These are phyloP conservation scores for Myotis brandtii DNA, from an alignment of 2,113 vertebrate species.

Conservation along the genomic window DNA sequence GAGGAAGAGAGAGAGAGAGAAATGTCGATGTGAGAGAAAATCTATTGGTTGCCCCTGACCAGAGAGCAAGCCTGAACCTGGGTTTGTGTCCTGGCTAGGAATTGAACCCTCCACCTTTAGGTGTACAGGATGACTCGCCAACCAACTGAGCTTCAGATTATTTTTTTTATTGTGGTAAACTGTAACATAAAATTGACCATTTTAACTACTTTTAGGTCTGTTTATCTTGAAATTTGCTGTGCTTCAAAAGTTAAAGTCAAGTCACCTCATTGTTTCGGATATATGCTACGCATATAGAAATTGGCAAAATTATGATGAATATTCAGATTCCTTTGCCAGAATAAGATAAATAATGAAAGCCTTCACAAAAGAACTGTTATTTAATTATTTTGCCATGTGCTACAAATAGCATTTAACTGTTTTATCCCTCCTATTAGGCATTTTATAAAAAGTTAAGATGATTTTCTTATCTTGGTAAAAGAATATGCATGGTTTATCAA, in stretches of 20 bases:
- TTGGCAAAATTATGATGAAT: slow-evolving; percentile 43
- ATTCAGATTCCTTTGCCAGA: slow-evolving; percentile 49
- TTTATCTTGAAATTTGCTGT: slow-evolving; percentile 6
- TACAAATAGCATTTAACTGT: slow-evolving; percentile 43
- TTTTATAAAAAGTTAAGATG: slow-evolving; percentile 55
- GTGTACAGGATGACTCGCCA: neutral
- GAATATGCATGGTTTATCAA: slow-evolving; percentile 36
- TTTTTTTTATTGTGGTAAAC: slow-evolving; percentile 34
- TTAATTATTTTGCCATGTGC: slow-evolving; percentile 47
- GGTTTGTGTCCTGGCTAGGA: neutral
- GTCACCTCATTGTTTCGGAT: slow-evolving; percentile 34
- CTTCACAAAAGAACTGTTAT: slow-evolving; percentile 1
- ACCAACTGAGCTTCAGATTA: neutral
- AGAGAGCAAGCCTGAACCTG: neutral
- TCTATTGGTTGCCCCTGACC: too few relatives aligned
- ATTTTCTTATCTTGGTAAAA: slow-evolving; percentile 64
- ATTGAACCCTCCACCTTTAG: neutral
- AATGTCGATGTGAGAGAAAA: too few relatives aligned
- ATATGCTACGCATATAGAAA: slow-evolving; percentile 37
- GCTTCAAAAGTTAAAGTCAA: slow-evolving; percentile 49
- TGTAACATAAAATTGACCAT: slow-evolving; percentile 28
- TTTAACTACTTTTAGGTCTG: slow-evolving; percentile 1
- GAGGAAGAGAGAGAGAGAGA: too few relatives aligned
- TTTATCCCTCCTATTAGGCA: neutral
- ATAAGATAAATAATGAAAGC: slow-evolving; percentile 35